Percentiles rank a stretch among this genome's conserved stretches.
phyloP scores from a whole-genome alignment of 2,113 vertebrate genomes.

The Proterorhinus semilunaris region DNA sequence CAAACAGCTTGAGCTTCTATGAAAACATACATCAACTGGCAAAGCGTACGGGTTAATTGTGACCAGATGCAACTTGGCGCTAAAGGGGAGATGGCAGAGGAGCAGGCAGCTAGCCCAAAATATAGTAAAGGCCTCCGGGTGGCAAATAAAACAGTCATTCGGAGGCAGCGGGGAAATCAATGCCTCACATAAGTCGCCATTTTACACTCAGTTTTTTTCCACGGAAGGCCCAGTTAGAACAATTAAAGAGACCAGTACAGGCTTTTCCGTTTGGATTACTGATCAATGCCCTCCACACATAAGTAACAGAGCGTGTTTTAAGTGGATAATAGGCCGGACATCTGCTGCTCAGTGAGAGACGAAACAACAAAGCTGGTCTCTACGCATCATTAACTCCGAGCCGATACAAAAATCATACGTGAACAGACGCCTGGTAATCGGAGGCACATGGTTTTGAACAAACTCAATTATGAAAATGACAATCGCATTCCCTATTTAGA shows the following conservation, averaged over 20 bases:
- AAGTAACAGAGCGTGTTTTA: neutral
- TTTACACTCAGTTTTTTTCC: constrained; percentile 37
- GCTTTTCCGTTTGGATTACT: constrained; percentile 12
- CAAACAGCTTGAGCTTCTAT: constrained; percentile 3
- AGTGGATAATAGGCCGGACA: constrained; percentile 36
- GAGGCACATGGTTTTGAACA: neutral
- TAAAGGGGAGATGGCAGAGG: constrained; percentile 6
- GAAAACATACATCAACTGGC: constrained; percentile 12
- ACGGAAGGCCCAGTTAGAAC: constrained; percentile 2
- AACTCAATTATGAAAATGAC: neutral
- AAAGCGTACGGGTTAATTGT: constrained; percentile 24
- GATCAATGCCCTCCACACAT: constrained; percentile 15
- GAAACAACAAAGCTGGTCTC: constrained; percentile 5
- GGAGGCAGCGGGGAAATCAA: constrained; percentile 36
- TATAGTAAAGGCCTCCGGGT: constrained; percentile 31
- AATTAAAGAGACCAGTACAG: constrained; percentile 19
- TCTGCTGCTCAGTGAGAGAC: constrained; percentile 42
- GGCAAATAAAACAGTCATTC: constrained; percentile 39
- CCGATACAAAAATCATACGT: constrained; percentile 2
- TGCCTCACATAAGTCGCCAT: constrained; percentile 48
- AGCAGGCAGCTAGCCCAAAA: constrained; percentile 14
- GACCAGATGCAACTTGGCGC: constrained; percentile 10
- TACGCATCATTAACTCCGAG: neutral
- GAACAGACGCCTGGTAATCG: neutral
- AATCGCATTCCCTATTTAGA: neutral